Conservation (phyloP, 2,888 invertebrate species). For the Coleophora deauratella region DNA sequence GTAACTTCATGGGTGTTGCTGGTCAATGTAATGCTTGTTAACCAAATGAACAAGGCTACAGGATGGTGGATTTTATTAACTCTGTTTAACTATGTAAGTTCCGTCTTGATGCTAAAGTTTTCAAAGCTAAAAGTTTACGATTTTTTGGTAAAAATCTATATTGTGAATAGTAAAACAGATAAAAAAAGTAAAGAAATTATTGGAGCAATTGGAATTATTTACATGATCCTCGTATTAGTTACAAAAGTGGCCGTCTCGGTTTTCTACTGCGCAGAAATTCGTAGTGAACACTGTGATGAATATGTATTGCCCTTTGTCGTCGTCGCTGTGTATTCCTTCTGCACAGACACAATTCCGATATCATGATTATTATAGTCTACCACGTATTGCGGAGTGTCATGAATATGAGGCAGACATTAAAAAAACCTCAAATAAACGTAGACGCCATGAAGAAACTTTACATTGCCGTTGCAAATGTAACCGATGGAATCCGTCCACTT, state of each 20-base stretch:
- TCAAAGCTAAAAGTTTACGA: too few species aligned
- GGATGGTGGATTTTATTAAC: too few species aligned
- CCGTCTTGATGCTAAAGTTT: too few species aligned
- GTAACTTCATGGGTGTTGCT: background rate
- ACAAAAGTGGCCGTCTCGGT: too few species aligned
- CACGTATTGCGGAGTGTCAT: conserved; percentile 1
- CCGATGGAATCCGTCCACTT: conserved; percentile 9
- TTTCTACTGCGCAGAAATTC: too few species aligned
- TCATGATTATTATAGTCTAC: conserved; percentile 7
- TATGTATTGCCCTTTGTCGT: too few species aligned
- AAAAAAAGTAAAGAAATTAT: background rate
- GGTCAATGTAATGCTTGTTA: too few species aligned
- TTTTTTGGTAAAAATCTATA: too few species aligned
- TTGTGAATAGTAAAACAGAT: background rate
- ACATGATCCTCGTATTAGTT: background rate
- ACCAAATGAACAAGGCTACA: too few species aligned
- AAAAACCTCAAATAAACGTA: background rate
- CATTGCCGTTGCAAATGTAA: conserved; percentile 3
- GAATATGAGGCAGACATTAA: background rate
- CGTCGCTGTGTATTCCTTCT: too few species aligned
- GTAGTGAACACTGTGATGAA: too few species aligned
- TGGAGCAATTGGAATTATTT: background rate
- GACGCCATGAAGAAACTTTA: conserved; percentile 3
- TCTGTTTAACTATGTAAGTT: too few species aligned
- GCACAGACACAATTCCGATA: background rate